phyloP scores from a whole-genome alignment of 2,113 vertebrate species.

The Mus spicilegus region DNA sequence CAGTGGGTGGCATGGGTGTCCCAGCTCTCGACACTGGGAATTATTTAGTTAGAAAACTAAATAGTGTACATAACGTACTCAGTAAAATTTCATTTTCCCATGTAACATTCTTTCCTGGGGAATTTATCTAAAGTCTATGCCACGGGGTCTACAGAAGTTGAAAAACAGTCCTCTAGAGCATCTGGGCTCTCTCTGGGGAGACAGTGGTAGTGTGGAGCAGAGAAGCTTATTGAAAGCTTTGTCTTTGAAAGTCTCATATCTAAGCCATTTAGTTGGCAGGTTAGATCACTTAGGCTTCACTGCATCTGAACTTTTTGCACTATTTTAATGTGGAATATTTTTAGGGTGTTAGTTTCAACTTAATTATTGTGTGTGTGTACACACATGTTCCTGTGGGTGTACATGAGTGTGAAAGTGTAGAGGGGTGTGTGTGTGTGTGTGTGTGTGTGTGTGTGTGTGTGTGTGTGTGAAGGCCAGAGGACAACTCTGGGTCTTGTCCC shows the following conservation, averaged over 20 bases:
- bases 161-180: neutral
- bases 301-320: neutral
- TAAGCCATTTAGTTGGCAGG: neutral
- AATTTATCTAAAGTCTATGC: neutral
- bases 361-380: neutral
- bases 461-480: neutral
- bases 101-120: neutral
- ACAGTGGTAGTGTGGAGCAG: neutral
- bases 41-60: neutral
- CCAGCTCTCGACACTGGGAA: no score
- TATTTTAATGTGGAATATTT: slow-evolving; percentile 30
- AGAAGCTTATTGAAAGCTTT: neutral
- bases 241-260: neutral
- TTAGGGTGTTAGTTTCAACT: slow-evolving; percentile 33
- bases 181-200: neutral
- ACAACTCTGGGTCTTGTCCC: neutral
- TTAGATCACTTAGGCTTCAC: neutral
- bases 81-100: neutral
- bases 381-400: neutral
- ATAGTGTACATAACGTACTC: neutral
- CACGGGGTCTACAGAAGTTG: neutral
- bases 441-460: neutral
- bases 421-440: neutral
- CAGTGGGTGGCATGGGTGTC: neutral
- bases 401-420: neutral